These are phyloP conservation scores for Dendrophyllia cribrosa DNA, from an alignment of 64 coral and sea anemone genomes.

Conservation along the genomic window DNA sequence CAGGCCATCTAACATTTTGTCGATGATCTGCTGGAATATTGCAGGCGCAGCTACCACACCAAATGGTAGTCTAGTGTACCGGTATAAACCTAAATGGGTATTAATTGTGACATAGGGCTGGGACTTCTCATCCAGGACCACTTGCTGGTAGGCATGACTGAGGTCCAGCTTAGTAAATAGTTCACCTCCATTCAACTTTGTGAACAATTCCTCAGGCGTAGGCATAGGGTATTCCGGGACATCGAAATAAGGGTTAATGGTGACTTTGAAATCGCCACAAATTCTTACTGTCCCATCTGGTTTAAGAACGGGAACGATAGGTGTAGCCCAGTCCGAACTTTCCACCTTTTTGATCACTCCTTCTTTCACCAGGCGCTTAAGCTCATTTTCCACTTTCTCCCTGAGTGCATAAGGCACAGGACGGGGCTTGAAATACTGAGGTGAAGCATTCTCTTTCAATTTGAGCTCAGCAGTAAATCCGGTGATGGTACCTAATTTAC, in stretches of 20 bases:
- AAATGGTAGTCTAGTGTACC: conserved; percentile 62
- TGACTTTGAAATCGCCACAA: too few species aligned
- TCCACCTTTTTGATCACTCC: too few species aligned
- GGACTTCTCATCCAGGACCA: conserved; percentile 15
- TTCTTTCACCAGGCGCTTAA: too few species aligned
- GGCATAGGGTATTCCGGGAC: conserved; percentile 50
- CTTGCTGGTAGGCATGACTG: conserved; percentile 71
- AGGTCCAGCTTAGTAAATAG: conserved; percentile 68
- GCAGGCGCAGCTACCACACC: conserved; percentile 47
- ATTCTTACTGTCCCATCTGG: too few species aligned
- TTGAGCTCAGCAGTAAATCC: too few species aligned
- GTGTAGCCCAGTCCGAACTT: too few species aligned
- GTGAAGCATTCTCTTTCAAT: too few species aligned
- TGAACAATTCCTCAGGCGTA: conserved; percentile 43
- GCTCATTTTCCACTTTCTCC: too few species aligned
- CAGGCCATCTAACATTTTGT: conserved; percentile 36
- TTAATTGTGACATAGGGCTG: conserved; percentile 59
- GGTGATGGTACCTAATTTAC: too few species aligned
- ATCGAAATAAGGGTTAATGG: conserved; percentile 10
- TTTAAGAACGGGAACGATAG: too few species aligned
- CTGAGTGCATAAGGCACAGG: too few species aligned
- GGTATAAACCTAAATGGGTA: conserved; percentile 59
- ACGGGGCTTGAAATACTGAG: too few species aligned
- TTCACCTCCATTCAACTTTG: conserved; percentile 38
- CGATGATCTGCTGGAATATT: conserved; percentile 48